These are phyloP conservation scores for Bos taurus DNA, from an alignment of 2,113 vertebrate species.

Conservation along the genomic window DNA sequence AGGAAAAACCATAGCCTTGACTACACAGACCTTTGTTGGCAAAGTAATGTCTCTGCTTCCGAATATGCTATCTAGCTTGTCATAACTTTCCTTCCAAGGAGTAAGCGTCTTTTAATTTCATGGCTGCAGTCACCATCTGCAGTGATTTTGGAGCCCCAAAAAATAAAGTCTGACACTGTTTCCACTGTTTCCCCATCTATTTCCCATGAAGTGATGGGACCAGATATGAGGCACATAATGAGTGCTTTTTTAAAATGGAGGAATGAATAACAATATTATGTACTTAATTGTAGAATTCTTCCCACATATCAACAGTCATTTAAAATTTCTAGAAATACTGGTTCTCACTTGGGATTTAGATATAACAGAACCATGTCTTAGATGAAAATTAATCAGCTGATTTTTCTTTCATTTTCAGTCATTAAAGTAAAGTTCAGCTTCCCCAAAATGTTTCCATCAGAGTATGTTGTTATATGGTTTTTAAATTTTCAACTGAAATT, in stretches of 20 bases:
- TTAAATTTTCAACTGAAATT: background rate
- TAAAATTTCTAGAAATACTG: background rate
- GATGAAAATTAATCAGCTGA: background rate
- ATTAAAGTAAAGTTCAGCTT: background rate
- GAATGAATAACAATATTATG: background rate
- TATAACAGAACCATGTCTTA: background rate
- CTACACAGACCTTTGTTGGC: too few relatives aligned
- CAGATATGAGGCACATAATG: background rate
- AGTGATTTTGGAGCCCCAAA: too few relatives aligned
- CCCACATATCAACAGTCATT: background rate
- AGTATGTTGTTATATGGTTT: background rate
- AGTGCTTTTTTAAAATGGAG: background rate
- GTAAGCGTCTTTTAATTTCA: too few relatives aligned
- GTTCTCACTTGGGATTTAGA: background rate
- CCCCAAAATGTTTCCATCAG: background rate
- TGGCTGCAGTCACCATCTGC: too few relatives aligned
- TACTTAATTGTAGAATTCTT: background rate
- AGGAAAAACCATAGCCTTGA: too few relatives aligned
- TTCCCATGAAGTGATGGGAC: too few relatives aligned
- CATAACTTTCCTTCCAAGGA: too few relatives aligned
- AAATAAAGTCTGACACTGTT: too few relatives aligned
- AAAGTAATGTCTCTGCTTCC: too few relatives aligned
- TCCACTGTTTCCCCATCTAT: too few relatives aligned
- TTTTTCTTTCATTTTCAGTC: background rate
- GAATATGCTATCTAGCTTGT: too few relatives aligned